Percentiles rank a stretch among this genome's conserved stretches.
Conservation (phyloP, 2,888 invertebrate species). For the Ectobius pallidus region DNA sequence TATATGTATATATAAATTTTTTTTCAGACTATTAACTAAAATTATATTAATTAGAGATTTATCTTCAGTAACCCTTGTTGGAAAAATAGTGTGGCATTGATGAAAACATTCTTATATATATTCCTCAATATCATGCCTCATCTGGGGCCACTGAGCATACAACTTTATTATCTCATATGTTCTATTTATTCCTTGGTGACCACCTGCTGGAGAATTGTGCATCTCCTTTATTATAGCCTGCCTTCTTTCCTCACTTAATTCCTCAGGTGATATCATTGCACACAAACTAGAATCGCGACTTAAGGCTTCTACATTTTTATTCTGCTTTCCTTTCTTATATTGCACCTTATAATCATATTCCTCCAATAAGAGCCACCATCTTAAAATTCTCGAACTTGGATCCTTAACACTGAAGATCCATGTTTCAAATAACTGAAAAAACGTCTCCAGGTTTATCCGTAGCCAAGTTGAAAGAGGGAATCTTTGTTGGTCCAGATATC, state of each 20-base stretch:
- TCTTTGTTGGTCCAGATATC: too few relatives aligned
- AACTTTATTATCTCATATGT: neutral
- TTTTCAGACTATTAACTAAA: too few relatives aligned
- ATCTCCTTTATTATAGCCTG: neutral
- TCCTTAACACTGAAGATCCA: too few relatives aligned
- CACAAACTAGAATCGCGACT: neutral
- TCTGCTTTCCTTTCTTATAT: neutral
- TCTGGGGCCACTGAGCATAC: neutral
- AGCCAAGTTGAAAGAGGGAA: too few relatives aligned
- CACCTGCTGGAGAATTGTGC: neutral
- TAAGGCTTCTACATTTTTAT: neutral
- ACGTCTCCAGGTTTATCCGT: too few relatives aligned
- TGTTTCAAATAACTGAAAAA: too few relatives aligned
- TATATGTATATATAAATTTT: too few relatives aligned
- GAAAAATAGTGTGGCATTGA: too few relatives aligned
- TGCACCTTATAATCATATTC: neutral
- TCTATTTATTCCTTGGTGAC: neutral
- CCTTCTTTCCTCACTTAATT: neutral
- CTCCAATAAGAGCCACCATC: conserved; percentile 26
- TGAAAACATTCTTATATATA: neutral
- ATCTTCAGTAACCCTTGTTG: too few relatives aligned
- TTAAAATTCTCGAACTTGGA: conserved; percentile 19
- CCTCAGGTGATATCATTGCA: neutral
- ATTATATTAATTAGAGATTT: too few relatives aligned
- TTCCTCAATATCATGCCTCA: conserved; percentile 9